Evolutionary conservation across 2,888 invertebrate species (phyloP), one percentile per base, ranked within the genome.

Genomic region (Drosophila hawaiiensis): DNA sequence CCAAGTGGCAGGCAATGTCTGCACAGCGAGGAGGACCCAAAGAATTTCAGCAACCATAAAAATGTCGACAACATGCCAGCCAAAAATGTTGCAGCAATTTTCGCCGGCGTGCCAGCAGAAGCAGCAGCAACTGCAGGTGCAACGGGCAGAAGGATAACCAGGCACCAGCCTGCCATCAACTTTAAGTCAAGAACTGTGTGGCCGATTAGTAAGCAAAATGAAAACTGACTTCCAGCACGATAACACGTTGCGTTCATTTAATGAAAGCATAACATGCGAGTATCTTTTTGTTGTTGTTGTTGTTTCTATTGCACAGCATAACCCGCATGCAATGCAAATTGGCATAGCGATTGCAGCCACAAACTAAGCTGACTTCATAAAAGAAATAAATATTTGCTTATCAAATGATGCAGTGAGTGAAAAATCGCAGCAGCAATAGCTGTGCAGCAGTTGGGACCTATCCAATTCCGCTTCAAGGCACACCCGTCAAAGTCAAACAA

Each of bases 61-160:
- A 85, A 85, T 83, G 89, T 88, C 85, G 86, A 83, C 89, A 88
- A 73, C 85, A 84, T 81, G 81, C 83, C 78, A 73, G 74, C 84
- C 83, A 73, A 69, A 60, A 60, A 84, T 69, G 66, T 73, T 79
- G 68, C 63, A 76, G 76, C 68, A 59, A 69, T 72, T 80, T 80
- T 68, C 37, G 58, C 66, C 54, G 75, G 39, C 65, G 72, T 60
- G 54, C 71, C 35, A 55, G 41, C 56, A 41, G 75, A 9, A 54
- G 37, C 2, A 37, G 37, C 37, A 39, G 7, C 37, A 39, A 6
- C 19, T 7, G 19, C 14, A 37, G 80, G 73, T 82, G 82, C 69
- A 60, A 65, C 64, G 43, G 1, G 35, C 39, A 5, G 14, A 25
- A 16, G 22, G 14, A 4, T 19, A 14, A 22, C 39, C 39, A 25